Evolutionary conservation across 2,797 vertebrate species (phyloP).

Genomic region (Phoxinus dragarum): DNA sequence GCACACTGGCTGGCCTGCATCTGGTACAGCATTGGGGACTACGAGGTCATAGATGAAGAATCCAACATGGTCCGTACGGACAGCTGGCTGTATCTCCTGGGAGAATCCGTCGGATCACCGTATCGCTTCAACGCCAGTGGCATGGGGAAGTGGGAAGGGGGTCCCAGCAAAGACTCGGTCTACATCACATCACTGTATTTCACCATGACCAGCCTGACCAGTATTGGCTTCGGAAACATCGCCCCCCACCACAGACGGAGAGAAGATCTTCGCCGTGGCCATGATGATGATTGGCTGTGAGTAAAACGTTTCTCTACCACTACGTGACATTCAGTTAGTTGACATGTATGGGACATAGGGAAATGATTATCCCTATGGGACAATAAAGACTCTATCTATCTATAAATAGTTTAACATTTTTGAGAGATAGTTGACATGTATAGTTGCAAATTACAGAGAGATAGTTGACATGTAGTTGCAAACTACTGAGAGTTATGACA

Average conservation of each 20-base stretch:
- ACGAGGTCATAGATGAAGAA: conserved; percentile 92
- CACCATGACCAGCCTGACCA: conserved; percentile 97
- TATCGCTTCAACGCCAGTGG: conserved; percentile 89
- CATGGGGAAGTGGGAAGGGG: conserved; percentile 91
- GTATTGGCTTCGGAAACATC: conserved; percentile 96
- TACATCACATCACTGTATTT: conserved; percentile 97
- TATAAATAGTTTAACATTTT: too few relatives aligned
- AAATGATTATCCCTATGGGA: too few relatives aligned
- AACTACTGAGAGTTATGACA: too few relatives aligned
- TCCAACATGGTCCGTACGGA: conserved; percentile 85
- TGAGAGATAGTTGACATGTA: too few relatives aligned
- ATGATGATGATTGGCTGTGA: conserved; percentile 99
- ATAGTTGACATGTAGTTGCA: too few relatives aligned
- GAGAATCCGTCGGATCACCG: conserved; percentile 84
- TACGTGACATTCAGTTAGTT: not conserved
- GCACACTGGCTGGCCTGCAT: conserved; percentile 97
- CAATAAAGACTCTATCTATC: too few relatives aligned
- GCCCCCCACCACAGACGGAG: conserved; percentile 93
- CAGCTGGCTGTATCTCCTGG: conserved; percentile 93
- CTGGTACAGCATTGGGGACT: conserved; percentile 98
- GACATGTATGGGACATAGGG: too few relatives aligned
- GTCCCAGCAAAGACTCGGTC: conserved; percentile 92
- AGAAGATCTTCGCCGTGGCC: conserved; percentile 97
- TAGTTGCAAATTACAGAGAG: too few relatives aligned
- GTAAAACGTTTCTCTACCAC: conserved; percentile 66